Conservation (phyloP, 2,113 vertebrate genomes). For the Nerophis ophidion region DNA sequence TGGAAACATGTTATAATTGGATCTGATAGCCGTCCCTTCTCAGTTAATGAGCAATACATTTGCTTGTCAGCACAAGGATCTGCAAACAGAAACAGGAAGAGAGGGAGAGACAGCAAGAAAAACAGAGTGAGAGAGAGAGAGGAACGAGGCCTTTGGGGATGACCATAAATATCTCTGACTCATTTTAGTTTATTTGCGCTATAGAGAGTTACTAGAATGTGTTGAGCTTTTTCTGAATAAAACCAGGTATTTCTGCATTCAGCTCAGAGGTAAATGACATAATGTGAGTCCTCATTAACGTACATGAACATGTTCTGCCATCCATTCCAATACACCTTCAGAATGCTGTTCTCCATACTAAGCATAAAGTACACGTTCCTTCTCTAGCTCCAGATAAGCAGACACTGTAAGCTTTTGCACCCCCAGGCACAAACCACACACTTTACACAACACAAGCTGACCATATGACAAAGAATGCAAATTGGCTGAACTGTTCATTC, state of each 20-base stretch:
- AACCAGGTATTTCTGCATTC: conserved; percentile 15
- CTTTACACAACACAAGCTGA: conserved; percentile 30
- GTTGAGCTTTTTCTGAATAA: conserved; percentile 14
- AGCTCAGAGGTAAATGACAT: not conserved
- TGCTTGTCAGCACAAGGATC: conserved; percentile 40
- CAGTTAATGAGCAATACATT: conserved; percentile 56
- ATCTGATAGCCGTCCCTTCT: conserved; percentile 43
- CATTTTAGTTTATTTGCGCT: conserved; percentile 60
- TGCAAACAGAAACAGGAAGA: conserved; percentile 31
- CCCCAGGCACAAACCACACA: conserved; percentile 24
- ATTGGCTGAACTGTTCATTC: conserved; percentile 34
- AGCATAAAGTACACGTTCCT: conserved; percentile 8
- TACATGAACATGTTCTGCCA: conserved; percentile 3
- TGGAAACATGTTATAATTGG: conserved; percentile 38
- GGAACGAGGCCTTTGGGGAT: conserved; percentile 50
- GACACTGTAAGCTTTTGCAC: conserved; percentile 10
- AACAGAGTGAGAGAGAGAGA: conserved; percentile 27
- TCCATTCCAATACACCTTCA: conserved; percentile 5
- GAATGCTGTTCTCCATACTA: conserved; percentile 1
- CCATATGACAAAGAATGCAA: conserved; percentile 35
- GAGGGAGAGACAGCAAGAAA: conserved; percentile 1
- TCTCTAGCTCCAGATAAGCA: conserved; percentile 6
- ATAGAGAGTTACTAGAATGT: conserved; percentile 47
- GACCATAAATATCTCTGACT: conserved; percentile 70
- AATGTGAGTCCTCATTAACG: too few species aligned